Evolutionary conservation across 2,113 vertebrate species (phyloP).

Genomic region (Monopterus albus): DNA sequence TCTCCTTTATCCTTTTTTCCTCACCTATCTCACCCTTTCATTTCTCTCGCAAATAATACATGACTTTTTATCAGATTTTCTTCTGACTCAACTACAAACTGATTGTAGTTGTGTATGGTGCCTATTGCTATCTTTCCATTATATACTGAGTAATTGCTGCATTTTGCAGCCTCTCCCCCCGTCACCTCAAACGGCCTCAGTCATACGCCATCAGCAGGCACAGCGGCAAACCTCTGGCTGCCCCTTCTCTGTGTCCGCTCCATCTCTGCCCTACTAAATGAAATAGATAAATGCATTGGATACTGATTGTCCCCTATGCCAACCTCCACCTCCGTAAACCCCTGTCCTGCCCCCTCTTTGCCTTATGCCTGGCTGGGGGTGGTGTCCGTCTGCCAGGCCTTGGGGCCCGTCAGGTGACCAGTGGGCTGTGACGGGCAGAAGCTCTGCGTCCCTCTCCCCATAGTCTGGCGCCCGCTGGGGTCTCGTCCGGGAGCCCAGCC

Average conservation of each 20-base stretch:
- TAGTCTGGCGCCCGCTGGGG: slow-evolving; percentile 83
- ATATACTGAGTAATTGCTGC: slow-evolving; percentile 49
- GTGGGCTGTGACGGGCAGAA: slow-evolving; percentile 83
- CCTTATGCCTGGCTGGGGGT: slow-evolving; percentile 72
- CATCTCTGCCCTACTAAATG: slow-evolving; percentile 13
- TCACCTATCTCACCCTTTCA: slow-evolving; percentile 33
- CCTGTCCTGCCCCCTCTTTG: slow-evolving; percentile 52
- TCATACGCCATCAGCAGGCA: slow-evolving; percentile 9
- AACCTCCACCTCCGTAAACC: slow-evolving; percentile 65
- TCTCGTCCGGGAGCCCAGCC: slow-evolving; percentile 78
- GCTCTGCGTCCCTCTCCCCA: slow-evolving; percentile 78
- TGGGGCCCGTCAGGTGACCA: slow-evolving; percentile 82
- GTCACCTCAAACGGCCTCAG: slow-evolving; percentile 34
- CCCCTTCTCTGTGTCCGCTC: slow-evolving; percentile 26
- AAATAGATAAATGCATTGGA: slow-evolving; percentile 74
- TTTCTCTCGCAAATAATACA: slow-evolving; percentile 44
- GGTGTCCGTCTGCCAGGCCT: slow-evolving; percentile 80
- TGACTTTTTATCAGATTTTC: slow-evolving; percentile 7
- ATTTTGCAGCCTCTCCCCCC: slow-evolving; percentile 10
- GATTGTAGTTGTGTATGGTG: slow-evolving; percentile 5
- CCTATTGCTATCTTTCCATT: slow-evolving; percentile 42
- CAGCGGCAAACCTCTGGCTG: neutral
- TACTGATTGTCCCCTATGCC: slow-evolving; percentile 65
- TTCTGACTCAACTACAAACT: slow-evolving; percentile 34
- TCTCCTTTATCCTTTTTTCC: slow-evolving; percentile 49